phyloP scores from a whole-genome alignment of 2,888 invertebrate genomes.

The Exocentrus adspersus region DNA sequence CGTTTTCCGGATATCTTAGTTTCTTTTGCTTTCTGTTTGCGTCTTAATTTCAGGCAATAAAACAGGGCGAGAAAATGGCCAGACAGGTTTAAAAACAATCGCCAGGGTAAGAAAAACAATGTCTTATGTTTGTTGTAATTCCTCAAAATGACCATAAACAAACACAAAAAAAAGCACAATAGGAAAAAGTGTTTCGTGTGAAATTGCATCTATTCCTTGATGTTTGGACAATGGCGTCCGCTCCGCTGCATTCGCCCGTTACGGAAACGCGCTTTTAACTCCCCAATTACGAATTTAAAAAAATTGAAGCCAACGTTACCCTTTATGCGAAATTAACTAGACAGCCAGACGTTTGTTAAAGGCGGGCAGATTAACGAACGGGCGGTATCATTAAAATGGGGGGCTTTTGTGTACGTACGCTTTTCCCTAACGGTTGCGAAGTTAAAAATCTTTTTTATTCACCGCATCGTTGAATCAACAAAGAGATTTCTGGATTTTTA shows the following conservation, averaged over 20 bases:
- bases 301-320: background rate
- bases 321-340: background rate
- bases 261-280: background rate
- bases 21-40: too few species aligned
- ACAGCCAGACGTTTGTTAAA: background rate
- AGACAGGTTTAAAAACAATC: too few species aligned
- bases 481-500: too few species aligned
- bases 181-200: too few species aligned
- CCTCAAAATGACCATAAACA: too few species aligned
- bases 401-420: background rate
- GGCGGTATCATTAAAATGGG: background rate
- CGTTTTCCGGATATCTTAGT: too few species aligned
- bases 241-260: background rate
- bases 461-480: background rate
- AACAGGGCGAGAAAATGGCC: too few species aligned
- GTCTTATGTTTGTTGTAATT: too few species aligned
- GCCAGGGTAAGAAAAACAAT: background rate
- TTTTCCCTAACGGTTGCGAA: background rate
- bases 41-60: too few species aligned
- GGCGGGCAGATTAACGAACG: too few species aligned
- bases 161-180: too few species aligned
- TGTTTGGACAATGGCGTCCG: background rate
- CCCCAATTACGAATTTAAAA: background rate
- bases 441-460: conserved; percentile 7
- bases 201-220: too few species aligned